Evolutionary conservation across 2,888 invertebrate genomes (phyloP), one percentile per base, ranked within the genome.

Genomic region (Himalopsyche tibetana): DNA sequence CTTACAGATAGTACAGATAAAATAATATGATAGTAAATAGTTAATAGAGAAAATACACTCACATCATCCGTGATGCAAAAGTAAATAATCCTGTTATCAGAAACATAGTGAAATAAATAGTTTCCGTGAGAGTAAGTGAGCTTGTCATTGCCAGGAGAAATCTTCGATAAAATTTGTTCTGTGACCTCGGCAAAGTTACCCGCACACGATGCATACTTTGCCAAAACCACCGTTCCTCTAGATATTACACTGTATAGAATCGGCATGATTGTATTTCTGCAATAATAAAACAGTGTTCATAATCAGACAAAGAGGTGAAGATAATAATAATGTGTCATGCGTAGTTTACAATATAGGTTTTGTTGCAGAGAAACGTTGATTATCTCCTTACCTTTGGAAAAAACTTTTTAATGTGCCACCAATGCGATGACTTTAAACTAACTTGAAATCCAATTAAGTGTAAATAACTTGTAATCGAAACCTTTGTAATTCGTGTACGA

Each of bases 111-210:
- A 91, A 98, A 98, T 87, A 98, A 92, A 91, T 98, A 99, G 90
- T 96, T 97, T 90, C 97, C 97, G 93, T 99, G 98, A 2, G 98
- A 96, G 91, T 98, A 98, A 0, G 98, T 98, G 89, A 98, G 93
- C 91, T 98, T 98, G 89, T 97, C 96, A 93, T 98, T 96, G 88
- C 97, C 96, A n/a, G 96, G 94, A 36, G 96, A 95, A 90, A 99
- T 98, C 92, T 97, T 97, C 1, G 95, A 94, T 85, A 99, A 93
- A 88, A 99, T 96, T 91, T 98, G 97, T 91, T 98, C 98, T 0
- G 98, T 97, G 9, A 99, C 98, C 93, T 99, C 98, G 3, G 96
- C 96, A 91, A 99, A 99, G 92, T 99, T 99, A 17, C 99, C 99
- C 87, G 96, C 95, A 91, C 98, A 98, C 82, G 97, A 95, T 2